phyloP scores from a whole-genome alignment of 2,797 vertebrate genomes.

The Hyperoplus immaculatus region DNA sequence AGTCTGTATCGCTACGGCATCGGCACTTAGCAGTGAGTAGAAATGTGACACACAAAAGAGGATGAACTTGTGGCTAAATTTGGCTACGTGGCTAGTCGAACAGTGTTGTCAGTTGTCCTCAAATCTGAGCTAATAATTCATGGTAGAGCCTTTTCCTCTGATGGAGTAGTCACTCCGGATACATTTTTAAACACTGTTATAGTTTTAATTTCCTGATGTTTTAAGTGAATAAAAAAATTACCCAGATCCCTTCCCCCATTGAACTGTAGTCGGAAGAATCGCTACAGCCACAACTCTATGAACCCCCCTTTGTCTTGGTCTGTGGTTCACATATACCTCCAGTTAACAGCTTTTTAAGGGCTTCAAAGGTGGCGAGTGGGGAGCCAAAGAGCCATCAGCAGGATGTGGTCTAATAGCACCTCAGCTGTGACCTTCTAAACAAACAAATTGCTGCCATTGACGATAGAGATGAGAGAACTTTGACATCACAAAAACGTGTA shows the following conservation, averaged over 20 bases:
- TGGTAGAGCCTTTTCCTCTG: background rate
- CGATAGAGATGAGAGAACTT: conserved; percentile 31
- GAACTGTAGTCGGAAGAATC: background rate
- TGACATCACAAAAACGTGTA: background rate
- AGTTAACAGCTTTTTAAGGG: conserved; percentile 69
- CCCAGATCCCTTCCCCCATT: background rate
- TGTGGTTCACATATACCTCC: conserved; percentile 38
- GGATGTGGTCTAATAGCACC: conserved; percentile 57
- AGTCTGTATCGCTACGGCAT: too few species aligned
- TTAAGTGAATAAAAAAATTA: too few species aligned
- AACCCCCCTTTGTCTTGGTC: conserved; percentile 38
- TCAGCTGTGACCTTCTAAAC: conserved; percentile 27
- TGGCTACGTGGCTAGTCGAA: conserved; percentile 9
- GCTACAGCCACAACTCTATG: conserved; percentile 26
- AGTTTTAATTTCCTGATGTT: background rate
- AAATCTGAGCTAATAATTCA: conserved; percentile 18
- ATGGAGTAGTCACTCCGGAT: background rate
- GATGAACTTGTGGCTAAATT: conserved; percentile 8
- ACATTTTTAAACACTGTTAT: background rate
- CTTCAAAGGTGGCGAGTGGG: conserved; percentile 72
- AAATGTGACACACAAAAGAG: conserved; percentile 3
- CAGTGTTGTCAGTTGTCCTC: background rate
- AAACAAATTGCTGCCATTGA: conserved; percentile 32
- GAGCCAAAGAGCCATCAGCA: conserved; percentile 47
- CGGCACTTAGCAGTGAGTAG: too few species aligned